Percentiles rank a stretch among this genome's conserved stretches.
Evolutionary conservation across 2,888 invertebrate species (phyloP).

Genomic region (Cheilosia variabilis): DNA sequence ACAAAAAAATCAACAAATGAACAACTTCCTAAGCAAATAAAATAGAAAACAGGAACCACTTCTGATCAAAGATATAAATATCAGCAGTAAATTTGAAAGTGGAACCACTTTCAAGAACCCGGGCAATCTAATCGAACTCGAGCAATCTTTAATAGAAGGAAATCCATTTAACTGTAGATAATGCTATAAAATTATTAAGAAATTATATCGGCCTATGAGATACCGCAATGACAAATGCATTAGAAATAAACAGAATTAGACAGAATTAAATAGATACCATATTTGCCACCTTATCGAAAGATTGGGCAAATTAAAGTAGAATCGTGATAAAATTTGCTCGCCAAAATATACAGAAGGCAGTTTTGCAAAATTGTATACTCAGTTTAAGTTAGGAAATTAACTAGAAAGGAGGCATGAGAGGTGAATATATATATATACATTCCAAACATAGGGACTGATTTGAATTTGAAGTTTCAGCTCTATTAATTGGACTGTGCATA

Average conservation of each 20-base stretch:
- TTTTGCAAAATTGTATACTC: neutral
- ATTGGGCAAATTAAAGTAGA: neutral
- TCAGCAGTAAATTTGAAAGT: neutral
- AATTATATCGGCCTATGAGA: neutral
- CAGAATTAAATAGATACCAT: neutral
- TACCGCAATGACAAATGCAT: neutral
- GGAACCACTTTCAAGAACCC: neutral
- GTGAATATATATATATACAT: neutral
- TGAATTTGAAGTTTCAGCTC: conserved; percentile 15
- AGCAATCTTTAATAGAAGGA: neutral
- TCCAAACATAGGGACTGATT: neutral
- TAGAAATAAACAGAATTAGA: neutral
- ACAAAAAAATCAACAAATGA: too few species aligned
- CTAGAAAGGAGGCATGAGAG: conserved; percentile 48
- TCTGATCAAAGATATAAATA: neutral
- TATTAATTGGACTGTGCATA: conserved; percentile 13
- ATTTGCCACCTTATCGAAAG: neutral
- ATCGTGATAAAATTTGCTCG: conserved; percentile 1
- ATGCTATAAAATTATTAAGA: neutral
- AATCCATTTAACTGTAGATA: neutral
- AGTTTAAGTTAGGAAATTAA: conserved; percentile 25
- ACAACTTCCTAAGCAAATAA: too few species aligned
- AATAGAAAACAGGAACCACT: neutral
- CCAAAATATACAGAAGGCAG: neutral
- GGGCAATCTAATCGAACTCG: conserved; percentile 12